Evolutionary conservation across 2,113 vertebrate genomes (phyloP).

Genomic region (Phaethornis superciliosus): DNA sequence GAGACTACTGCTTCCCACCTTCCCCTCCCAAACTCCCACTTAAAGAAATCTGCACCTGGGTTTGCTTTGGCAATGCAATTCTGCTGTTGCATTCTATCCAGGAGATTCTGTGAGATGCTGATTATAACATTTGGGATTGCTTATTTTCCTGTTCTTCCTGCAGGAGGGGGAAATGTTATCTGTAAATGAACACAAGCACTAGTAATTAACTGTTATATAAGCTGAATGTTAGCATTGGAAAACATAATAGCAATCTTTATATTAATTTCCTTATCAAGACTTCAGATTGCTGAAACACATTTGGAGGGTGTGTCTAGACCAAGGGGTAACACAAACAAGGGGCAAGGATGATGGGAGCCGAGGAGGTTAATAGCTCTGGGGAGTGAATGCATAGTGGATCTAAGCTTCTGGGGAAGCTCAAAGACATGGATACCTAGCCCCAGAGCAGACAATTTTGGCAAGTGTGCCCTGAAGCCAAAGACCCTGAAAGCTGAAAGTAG

Average conservation of each 20-base stretch:
- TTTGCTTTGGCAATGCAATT: background rate
- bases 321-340: background rate
- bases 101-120: background rate
- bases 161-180: background rate
- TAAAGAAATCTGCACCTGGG: background rate
- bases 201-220: conserved; percentile 29
- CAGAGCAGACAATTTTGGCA: background rate
- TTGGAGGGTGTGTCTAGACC: background rate
- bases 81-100: background rate
- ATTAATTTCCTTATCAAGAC: background rate
- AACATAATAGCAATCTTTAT: background rate
- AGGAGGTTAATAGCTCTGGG: background rate
- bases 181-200: conserved; percentile 10
- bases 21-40: background rate
- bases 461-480: conserved; percentile 5
- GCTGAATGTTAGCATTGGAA: background rate
- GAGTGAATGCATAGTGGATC: background rate
- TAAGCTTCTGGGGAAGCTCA: background rate
- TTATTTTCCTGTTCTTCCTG: background rate
- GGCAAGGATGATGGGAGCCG: background rate
- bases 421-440: background rate
- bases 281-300: background rate
- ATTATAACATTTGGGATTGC: background rate
- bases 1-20: background rate
- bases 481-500: background rate